Evolutionary conservation across 1,140 invertebrate species (phyloP).

Genomic region (Philopotamus ludificatus): DNA sequence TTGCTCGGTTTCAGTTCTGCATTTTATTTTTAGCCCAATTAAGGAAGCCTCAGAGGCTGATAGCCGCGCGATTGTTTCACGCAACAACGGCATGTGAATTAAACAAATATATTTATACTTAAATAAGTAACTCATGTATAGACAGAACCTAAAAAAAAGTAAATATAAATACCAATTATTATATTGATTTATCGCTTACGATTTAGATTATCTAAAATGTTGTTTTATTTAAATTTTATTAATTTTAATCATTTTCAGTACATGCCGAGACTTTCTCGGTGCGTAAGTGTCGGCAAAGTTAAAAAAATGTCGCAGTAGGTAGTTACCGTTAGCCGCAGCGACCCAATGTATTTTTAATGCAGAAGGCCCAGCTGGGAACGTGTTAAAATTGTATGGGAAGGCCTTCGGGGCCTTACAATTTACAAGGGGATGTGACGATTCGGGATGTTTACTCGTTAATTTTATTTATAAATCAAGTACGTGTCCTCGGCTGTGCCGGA

Average conservation of each 20-base stretch:
- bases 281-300: neutral
- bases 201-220: too few species aligned
- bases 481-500: neutral
- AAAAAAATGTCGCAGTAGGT: slow-evolving; percentile 27
- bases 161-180: too few species aligned
- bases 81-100: too few species aligned
- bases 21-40: neutral
- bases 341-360: slow-evolving; percentile 27
- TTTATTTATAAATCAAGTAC: slow-evolving; percentile 22
- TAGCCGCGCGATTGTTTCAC: neutral
- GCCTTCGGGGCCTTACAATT: slow-evolving; percentile 4
- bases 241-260: too few species aligned
- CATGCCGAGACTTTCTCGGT: neutral
- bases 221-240: too few species aligned
- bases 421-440: slow-evolving; percentile 13
- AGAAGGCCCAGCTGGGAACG: slow-evolving; percentile 19
- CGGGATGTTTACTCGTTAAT: slow-evolving; percentile 24
- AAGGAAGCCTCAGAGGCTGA: neutral
- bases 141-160: too few species aligned
- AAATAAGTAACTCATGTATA: too few species aligned
- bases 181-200: too few species aligned
- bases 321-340: slow-evolving; percentile 24
- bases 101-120: too few species aligned
- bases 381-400: slow-evolving; percentile 27
- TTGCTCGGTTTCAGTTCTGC: neutral